A percentile compares a stretch with the other conserved stretches of the same genome.
These are phyloP conservation scores for Dasypus novemcinctus DNA, from an alignment of 2,113 vertebrate species.

Conservation along the genomic window DNA sequence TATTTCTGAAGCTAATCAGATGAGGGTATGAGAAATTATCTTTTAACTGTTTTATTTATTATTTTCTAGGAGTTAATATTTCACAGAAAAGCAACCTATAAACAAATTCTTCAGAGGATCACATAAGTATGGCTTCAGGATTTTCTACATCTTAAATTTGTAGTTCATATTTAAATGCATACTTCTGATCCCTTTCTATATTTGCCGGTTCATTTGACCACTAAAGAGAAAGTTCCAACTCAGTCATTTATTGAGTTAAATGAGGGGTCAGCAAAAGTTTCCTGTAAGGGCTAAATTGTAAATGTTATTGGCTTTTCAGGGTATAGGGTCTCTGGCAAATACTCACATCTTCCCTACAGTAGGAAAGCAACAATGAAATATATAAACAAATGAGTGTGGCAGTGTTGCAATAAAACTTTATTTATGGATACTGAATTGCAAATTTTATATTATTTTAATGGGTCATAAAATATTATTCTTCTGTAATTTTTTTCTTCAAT, in stretches of 20 bases:
- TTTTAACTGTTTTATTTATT: slow-evolving; percentile 29
- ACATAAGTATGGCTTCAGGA: background rate
- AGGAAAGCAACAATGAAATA: background rate
- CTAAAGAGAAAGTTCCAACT: background rate
- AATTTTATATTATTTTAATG: background rate
- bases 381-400: background rate
- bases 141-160: slow-evolving; percentile 7
- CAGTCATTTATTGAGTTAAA: background rate
- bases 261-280: background rate
- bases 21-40: background rate
- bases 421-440: background rate
- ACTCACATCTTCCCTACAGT: rapidly evolving
- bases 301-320: background rate
- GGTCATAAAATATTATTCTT: background rate
- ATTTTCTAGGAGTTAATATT: background rate
- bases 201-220: background rate
- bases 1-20: slow-evolving; percentile 34
- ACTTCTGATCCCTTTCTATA: background rate
- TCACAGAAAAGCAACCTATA: background rate
- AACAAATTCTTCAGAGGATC: background rate
- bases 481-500: background rate
- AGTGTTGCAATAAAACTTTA: background rate
- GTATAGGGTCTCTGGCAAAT: background rate
- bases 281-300: background rate
- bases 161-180: background rate